Conservation (phyloP, 92 coral and sea anemone species). For the Metridium senile region DNA sequence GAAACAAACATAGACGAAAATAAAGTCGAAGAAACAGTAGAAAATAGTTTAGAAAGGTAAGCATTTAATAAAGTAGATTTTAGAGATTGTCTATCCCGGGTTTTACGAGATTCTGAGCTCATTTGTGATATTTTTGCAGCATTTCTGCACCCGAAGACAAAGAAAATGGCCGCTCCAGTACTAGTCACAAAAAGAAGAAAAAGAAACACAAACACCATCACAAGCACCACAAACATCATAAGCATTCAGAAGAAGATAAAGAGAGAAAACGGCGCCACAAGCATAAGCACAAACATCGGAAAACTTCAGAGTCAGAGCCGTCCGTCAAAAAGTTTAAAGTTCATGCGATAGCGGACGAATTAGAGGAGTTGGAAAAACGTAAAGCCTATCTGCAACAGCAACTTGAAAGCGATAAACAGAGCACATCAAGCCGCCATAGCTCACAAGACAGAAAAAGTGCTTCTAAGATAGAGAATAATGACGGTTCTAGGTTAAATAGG, state of each 20-base stretch:
- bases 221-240: slow-evolving; percentile 79
- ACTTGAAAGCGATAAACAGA: slow-evolving; percentile 63
- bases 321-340: slow-evolving; percentile 48
- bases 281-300: slow-evolving; percentile 72
- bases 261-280: slow-evolving; percentile 81
- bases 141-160: slow-evolving; percentile 38
- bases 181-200: slow-evolving; percentile 57
- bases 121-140: slow-evolving; percentile 16
- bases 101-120: background rate
- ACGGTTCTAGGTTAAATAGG: slow-evolving; percentile 26
- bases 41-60: slow-evolving; percentile 51
- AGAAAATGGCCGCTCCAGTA: slow-evolving; percentile 18
- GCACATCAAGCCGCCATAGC: slow-evolving; percentile 20
- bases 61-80: background rate
- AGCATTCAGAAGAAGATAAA: slow-evolving; percentile 58
- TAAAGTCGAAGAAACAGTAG: slow-evolving; percentile 27
- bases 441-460: slow-evolving; percentile 17
- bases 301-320: slow-evolving; percentile 49
- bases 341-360: slow-evolving; percentile 66
- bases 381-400: slow-evolving; percentile 88
- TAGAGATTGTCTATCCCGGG: background rate
- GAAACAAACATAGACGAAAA: background rate
- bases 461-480: slow-evolving; percentile 19
- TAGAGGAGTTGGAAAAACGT: slow-evolving; percentile 86
- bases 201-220: slow-evolving; percentile 75